Base-by-base conservation (phyloP, 2,888 invertebrate genomes). In the Polydrusus tereticollis region DNA sequence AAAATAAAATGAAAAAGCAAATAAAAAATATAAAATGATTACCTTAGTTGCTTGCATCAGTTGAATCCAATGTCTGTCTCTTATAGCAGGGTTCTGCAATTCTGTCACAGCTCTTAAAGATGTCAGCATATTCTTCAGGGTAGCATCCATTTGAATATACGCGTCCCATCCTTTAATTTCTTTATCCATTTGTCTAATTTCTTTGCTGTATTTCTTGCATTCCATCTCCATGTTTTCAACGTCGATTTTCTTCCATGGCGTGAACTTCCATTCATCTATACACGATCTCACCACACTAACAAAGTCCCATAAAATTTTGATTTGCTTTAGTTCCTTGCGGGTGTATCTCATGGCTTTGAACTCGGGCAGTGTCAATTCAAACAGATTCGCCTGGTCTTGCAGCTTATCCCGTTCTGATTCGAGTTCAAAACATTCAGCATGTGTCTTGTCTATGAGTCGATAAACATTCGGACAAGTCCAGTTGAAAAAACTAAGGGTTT, bases 201-300 rank as follows among this genome's bases (percentile, higher is more conserved):
- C 96, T 82, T 96, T 96, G 0, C 93, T 92, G 82, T 97, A 94
- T 79, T 94, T 93, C 85, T 98, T 98, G 60, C 86, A 97, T 82
- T 97, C 97, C 84, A 94, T 92, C 82, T 98, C 97, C 95, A 98
- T 96, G 64, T 91, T 91, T 80, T 98, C 98, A 1, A 97, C 94
- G 80, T 98, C 96, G 72, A 98, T 95, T 82, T 94, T 94, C 82
- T 93, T 93, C 98, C 98, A 98, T 0, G 93, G 91, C 0, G 97
- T 97, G 71, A 90, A 94, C 85, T 97, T 96, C 98, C 98, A 98
- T 83, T 94, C 94, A 62, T 94, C 92, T 68, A 98, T 92, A 68
- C 92, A 93, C 0, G 93, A 92, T 80, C 90, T 89, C 20, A 96
- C 93, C 36, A 96, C 90, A 76, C 89, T 88, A 45, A 94, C 91